Evolutionary conservation across 2,113 vertebrate species (phyloP).

Genomic region (Podarcis raffonei): DNA sequence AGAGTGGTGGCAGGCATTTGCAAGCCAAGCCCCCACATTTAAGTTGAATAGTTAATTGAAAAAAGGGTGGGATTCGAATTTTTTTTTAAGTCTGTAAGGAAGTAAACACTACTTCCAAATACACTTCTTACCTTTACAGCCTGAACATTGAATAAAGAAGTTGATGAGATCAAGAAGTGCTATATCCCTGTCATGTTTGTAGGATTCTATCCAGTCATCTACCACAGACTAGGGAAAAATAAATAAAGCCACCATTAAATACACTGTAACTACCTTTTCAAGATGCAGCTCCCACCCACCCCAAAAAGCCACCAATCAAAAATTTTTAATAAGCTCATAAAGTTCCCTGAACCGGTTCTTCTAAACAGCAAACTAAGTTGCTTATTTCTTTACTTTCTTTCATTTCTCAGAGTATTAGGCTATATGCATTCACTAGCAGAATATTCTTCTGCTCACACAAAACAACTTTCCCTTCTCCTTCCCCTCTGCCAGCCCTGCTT

Average conservation of each 20-base stretch:
- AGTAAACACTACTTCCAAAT: constrained; percentile 26
- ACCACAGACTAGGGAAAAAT: constrained; percentile 89
- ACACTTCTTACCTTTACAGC: constrained; percentile 92
- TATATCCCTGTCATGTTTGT: constrained; percentile 95
- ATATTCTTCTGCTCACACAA: not conserved
- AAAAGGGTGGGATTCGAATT: not conserved
- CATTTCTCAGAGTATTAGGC: not conserved
- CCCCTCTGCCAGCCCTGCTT: no score
- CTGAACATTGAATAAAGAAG: constrained; percentile 99
- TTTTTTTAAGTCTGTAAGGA: not conserved
- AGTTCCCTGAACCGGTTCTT: not conserved
- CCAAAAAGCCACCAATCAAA: not conserved
- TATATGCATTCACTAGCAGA: not conserved
- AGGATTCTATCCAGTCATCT: constrained; percentile 99
- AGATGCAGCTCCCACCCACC: not conserved
- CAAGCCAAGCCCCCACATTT: no score
- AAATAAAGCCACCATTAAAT: not conserved
- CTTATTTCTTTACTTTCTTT: not conserved
- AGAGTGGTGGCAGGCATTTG: no score
- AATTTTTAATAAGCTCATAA: not conserved
- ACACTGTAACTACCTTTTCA: constrained; percentile 1
- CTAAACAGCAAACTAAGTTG: not conserved
- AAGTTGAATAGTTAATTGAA: not conserved
- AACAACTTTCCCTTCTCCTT: no score
- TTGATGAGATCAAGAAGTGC: constrained; percentile 98